These are phyloP conservation scores for Bucco capensis DNA, from an alignment of 2,113 vertebrate genomes.

Conservation along the genomic window DNA sequence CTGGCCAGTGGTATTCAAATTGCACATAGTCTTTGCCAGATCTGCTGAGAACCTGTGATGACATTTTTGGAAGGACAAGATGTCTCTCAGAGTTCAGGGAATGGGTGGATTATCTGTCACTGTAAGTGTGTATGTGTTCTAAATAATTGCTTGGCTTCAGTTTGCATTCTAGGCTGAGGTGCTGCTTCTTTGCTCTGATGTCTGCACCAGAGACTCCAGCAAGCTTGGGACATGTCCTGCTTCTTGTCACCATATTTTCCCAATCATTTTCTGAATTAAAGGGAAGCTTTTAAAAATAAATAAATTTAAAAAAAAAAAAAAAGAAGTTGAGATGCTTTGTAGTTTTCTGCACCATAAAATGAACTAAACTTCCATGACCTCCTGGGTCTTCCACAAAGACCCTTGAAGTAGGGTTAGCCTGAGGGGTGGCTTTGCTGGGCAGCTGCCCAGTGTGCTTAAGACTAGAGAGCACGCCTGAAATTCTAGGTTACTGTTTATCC, in stretches of 20 bases:
- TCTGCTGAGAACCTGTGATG: slow-evolving; percentile 30
- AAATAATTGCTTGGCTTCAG: slow-evolving; percentile 21
- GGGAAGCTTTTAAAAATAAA: background rate
- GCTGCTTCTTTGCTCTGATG: background rate
- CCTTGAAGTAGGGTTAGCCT: slow-evolving; percentile 13
- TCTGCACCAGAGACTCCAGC: background rate
- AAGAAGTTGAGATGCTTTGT: background rate
- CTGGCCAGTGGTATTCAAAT: slow-evolving; percentile 16
- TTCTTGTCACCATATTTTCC: background rate
- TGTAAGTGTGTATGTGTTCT: background rate
- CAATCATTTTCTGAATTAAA: background rate
- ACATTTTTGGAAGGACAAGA: slow-evolving; percentile 59
- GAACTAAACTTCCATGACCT: background rate
- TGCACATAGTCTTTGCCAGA: background rate
- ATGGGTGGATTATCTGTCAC: slow-evolving; percentile 9
- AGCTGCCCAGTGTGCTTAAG: slow-evolving; percentile 1
- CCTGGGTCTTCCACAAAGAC: background rate
- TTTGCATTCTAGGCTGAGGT: background rate
- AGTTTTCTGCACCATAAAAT: background rate
- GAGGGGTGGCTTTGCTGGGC: background rate
- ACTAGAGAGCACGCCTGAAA: slow-evolving; percentile 1
- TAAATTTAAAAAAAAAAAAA: too few species aligned
- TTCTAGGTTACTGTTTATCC: slow-evolving; percentile 65
- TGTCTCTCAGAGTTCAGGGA: slow-evolving; percentile 42
- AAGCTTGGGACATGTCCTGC: background rate